phyloP scores from a whole-genome alignment of 2,797 vertebrate species.

The Mico argentatus region DNA sequence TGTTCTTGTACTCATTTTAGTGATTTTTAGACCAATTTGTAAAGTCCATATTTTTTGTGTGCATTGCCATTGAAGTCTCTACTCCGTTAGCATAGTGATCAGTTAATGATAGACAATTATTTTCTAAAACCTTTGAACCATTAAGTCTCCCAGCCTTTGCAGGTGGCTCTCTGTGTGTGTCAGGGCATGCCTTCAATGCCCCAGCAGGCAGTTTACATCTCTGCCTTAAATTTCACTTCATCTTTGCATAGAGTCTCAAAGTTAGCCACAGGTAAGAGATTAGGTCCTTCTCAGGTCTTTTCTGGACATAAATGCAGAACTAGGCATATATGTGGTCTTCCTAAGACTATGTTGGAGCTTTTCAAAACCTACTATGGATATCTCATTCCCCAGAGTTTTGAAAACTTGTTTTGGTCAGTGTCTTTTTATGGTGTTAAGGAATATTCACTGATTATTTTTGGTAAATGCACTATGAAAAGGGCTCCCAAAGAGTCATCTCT shows the following conservation, averaged over 20 bases:
- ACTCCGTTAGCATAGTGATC: neutral
- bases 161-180: neutral
- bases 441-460: neutral
- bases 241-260: neutral
- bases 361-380: neutral
- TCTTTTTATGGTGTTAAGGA: neutral
- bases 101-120: neutral
- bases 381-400: neutral
- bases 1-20: neutral
- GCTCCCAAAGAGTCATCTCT: neutral
- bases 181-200: neutral
- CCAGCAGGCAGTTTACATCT: neutral
- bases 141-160: neutral
- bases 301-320: neutral
- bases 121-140: neutral
- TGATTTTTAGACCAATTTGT: neutral
- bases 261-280: neutral
- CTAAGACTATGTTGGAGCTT: neutral
- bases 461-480: neutral
- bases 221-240: neutral
- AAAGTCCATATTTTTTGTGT: neutral
- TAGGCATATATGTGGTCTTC: neutral
- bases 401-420: neutral
- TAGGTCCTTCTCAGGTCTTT: neutral
- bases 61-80: neutral